Conservation (phyloP, 2,797 vertebrate species). For the Oreochromis grahami region DNA sequence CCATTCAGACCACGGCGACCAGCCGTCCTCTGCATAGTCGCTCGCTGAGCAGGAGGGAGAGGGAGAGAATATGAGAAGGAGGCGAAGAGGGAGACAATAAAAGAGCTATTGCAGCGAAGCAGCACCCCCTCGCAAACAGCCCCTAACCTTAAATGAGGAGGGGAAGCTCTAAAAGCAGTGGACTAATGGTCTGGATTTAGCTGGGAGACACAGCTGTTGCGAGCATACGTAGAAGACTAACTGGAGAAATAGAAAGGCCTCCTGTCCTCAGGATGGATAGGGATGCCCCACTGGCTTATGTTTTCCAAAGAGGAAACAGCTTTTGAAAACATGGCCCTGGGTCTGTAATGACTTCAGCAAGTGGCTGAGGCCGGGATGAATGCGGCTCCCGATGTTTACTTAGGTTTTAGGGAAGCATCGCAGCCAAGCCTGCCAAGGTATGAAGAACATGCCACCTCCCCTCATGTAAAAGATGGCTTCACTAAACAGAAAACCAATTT, state of each 20-base stretch:
- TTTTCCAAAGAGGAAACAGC: constrained; percentile 60
- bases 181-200: constrained; percentile 66
- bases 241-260: constrained; percentile 36
- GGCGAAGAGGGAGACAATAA: constrained; percentile 59
- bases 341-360: constrained; percentile 53
- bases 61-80: constrained; percentile 52
- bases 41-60: constrained; percentile 79
- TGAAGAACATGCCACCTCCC: constrained; percentile 51
- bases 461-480: constrained; percentile 37
- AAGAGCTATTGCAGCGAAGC: constrained; percentile 66
- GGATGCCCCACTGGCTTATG: constrained; percentile 53
- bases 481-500: constrained; percentile 53
- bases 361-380: constrained; percentile 39
- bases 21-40: constrained; percentile 93
- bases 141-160: constrained; percentile 50
- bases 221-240: constrained; percentile 22
- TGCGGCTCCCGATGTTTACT: constrained; percentile 47
- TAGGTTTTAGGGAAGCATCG: constrained; percentile 28
- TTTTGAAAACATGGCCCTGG: constrained; percentile 49
- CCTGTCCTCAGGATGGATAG: constrained; percentile 45
- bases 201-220: constrained; percentile 47
- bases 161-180: constrained; percentile 61
- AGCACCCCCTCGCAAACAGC: constrained; percentile 52
- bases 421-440: constrained; percentile 33
- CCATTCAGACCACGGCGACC: constrained; percentile 99